Percentiles rank a stretch among this genome's conserved stretches.
These are phyloP conservation scores for Tautogolabrus adspersus DNA, from an alignment of 2,113 vertebrate species.

Conservation along the genomic window DNA sequence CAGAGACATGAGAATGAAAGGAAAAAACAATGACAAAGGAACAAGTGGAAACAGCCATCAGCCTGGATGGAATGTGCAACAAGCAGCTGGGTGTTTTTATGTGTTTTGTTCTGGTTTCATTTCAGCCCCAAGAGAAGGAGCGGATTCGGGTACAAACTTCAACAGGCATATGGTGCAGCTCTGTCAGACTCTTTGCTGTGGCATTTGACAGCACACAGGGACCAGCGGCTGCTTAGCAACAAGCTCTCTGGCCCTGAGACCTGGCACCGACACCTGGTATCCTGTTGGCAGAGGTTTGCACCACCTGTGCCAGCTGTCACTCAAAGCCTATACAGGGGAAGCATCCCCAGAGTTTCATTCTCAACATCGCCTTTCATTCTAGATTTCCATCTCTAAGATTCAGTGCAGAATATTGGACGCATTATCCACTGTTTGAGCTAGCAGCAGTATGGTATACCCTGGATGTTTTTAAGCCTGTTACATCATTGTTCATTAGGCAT, in stretches of 20 bases:
- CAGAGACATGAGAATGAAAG: background rate
- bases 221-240: conserved; percentile 91
- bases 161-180: conserved; percentile 53
- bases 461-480: conserved; percentile 24
- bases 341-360: conserved; percentile 4
- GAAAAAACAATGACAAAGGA: background rate
- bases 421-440: background rate
- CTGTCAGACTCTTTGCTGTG: conserved; percentile 40
- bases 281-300: conserved; percentile 55
- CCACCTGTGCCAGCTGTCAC: conserved; percentile 71
- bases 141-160: conserved; percentile 38
- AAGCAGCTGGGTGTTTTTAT: conserved; percentile 43
- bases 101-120: conserved; percentile 32
- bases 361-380: background rate
- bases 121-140: conserved; percentile 25
- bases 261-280: conserved; percentile 56
- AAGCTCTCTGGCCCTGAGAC: conserved; percentile 88
- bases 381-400: background rate
- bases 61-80: conserved; percentile 9
- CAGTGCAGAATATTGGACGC: background rate
- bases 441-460: background rate
- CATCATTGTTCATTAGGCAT: background rate
- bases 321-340: conserved; percentile 31
- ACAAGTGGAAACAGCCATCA: conserved; percentile 17
- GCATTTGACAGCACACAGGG: conserved; percentile 70